Base-by-base conservation (phyloP, 2,797 vertebrate genomes). In the Psittacula echo region DNA sequence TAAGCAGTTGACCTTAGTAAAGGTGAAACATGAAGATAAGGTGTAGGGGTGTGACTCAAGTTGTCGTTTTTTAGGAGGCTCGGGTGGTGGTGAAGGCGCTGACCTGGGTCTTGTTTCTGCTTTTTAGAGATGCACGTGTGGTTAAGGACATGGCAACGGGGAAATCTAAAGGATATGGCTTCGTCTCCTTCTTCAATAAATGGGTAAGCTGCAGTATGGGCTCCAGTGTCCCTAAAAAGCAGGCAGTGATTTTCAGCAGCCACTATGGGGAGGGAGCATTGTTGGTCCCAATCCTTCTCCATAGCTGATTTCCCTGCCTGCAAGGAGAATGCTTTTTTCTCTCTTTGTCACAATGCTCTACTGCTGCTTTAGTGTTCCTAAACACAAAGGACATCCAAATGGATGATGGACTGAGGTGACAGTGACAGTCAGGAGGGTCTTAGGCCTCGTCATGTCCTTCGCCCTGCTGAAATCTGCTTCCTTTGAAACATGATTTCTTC, bases 111-210 rank as follows among this genome's bases (percentile, higher is more conserved):
- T 93, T 47, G 45, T 95, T 96, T 98, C 96, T 98, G 41, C 97
- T 97, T 95, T 97, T 53, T 96, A 99, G 99, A 97, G 99, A 99
- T 62, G 99, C 99, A 13, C 98, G 99, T 19, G 99, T 99, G 96
- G 99, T 99, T 85, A 99, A 99, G 98, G 99, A 99, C 97, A 98
- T 99, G 99, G 99, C 99, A 29, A 99, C 99, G 39, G 99, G 99
- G 77, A 99, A 99, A 97, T 99, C 99, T 80, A 99, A 99, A 98
- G 99, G 99, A 97, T 99, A 99, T 66, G 99, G 99, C 95, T 99
- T 99, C 86, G 99, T 99, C 80, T 99, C 99, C 95, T 99, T 99
- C 98, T 99, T 99, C 98, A 99, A 99, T 97, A 99, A 99, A 98
- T 99, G 99, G 99, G 99, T 99, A 95, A 98, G n/a, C 32, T 60